phyloP scores from a whole-genome alignment of 92 coral and sea anemone species.

The Metridium senile region DNA sequence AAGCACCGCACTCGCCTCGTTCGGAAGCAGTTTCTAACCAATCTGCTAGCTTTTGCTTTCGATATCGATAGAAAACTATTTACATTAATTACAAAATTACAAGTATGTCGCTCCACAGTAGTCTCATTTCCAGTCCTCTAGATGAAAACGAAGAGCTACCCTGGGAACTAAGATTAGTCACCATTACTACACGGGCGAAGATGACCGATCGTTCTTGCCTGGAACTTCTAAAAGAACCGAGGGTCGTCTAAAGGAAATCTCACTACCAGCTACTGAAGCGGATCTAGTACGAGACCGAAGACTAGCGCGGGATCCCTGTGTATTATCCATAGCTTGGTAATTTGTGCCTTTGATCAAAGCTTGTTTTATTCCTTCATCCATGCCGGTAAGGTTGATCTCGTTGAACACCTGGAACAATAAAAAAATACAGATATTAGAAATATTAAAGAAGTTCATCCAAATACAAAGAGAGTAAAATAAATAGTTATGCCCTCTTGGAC shows the following conservation, averaged over 20 bases:
- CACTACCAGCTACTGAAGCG: slow-evolving; percentile 60
- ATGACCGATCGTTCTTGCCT: slow-evolving; percentile 74
- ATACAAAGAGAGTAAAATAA: too few relatives aligned
- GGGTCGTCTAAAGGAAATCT: slow-evolving; percentile 65
- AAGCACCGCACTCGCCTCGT: too few relatives aligned
- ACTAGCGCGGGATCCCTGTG: slow-evolving; percentile 67
- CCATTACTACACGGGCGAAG: slow-evolving; percentile 71
- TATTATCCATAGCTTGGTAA: slow-evolving; percentile 81
- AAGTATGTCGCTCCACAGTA: too few relatives aligned
- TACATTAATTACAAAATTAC: too few relatives aligned
- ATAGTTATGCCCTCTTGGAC: too few relatives aligned
- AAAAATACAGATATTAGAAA: neutral
- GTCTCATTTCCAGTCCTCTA: too few relatives aligned
- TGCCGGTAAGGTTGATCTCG: slow-evolving; percentile 93
- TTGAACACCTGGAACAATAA: slow-evolving; percentile 71
- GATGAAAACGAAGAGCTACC: neutral
- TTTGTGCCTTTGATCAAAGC: slow-evolving; percentile 90
- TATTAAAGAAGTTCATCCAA: too few relatives aligned
- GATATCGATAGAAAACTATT: too few relatives aligned
- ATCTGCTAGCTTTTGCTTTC: too few relatives aligned
- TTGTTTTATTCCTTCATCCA: slow-evolving; percentile 94
- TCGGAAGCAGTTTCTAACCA: too few relatives aligned
- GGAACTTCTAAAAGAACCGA: slow-evolving; percentile 86
- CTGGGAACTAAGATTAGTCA: neutral
- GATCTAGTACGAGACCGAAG: slow-evolving; percentile 64